Evolutionary conservation across 2,888 invertebrate species (phyloP).

Genomic region (Xylota sylvarum): DNA sequence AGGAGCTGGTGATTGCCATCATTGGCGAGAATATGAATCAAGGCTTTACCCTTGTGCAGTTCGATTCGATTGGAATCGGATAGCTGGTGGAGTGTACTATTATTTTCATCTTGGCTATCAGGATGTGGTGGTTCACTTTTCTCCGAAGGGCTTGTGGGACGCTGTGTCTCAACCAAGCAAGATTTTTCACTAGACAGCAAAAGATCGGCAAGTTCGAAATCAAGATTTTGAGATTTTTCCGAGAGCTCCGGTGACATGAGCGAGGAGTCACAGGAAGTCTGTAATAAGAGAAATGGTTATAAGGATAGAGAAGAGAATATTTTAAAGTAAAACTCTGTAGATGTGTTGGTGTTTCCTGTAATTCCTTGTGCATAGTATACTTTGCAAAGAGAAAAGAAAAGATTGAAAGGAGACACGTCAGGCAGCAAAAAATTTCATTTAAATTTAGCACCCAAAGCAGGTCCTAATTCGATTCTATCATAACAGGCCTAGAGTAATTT

Average conservation of each 20-base stretch:
- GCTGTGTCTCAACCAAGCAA: slow-evolving; percentile 83
- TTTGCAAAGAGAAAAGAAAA: too few species aligned
- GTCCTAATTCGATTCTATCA: too few species aligned
- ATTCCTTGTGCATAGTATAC: too few species aligned
- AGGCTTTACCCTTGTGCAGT: slow-evolving; percentile 87
- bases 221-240: slow-evolving; percentile 84
- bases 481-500: too few species aligned
- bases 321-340: neutral
- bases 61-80: slow-evolving; percentile 84
- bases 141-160: slow-evolving; percentile 84
- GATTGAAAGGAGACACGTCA: too few species aligned
- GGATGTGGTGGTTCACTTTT: slow-evolving; percentile 83
- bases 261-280: slow-evolving; percentile 84
- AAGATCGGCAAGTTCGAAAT: slow-evolving; percentile 84
- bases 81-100: slow-evolving; percentile 83
- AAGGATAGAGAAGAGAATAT: neutral
- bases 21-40: slow-evolving; percentile 91
- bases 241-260: slow-evolving; percentile 84
- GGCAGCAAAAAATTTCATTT: too few species aligned
- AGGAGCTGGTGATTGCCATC: slow-evolving; percentile 90
- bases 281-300: slow-evolving; percentile 40
- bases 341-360: too few species aligned
- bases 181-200: slow-evolving; percentile 84
- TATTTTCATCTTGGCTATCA: slow-evolving; percentile 84
- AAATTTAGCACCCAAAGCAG: too few species aligned